phyloP scores from a whole-genome alignment of 37 sponge, comb jelly and placozoan genomes.

The Tethya wilhelma region DNA sequence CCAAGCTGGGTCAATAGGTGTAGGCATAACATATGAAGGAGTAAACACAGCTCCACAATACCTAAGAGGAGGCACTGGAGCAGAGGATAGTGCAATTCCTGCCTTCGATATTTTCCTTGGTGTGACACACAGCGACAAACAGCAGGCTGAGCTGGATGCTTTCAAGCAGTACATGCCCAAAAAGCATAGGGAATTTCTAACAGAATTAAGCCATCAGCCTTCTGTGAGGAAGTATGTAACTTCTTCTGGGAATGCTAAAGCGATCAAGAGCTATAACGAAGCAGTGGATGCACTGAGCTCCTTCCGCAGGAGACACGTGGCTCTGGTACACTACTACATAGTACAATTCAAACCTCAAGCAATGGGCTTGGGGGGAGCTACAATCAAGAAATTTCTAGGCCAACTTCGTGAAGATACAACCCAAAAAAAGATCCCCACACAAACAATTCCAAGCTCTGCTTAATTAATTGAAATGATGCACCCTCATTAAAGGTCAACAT shows the following conservation, averaged over 20 bases:
- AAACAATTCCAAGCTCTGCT: too few species aligned
- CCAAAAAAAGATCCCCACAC: too few species aligned
- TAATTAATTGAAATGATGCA: too few species aligned
- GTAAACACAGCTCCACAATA: constrained; percentile 38
- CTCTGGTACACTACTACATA: too few species aligned
- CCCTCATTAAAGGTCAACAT: too few species aligned
- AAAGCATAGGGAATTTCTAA: constrained; percentile 61
- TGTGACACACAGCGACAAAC: constrained; percentile 25
- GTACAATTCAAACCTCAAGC: too few species aligned
- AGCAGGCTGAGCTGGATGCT: constrained; percentile 16
- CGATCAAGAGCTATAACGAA: constrained; percentile 42
- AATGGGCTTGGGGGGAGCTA: background rate
- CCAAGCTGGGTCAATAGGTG: constrained; percentile 56
- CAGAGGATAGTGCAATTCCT: constrained; percentile 50
- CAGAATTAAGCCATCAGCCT: constrained; percentile 29
- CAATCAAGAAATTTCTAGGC: background rate
- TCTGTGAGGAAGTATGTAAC: constrained; percentile 49
- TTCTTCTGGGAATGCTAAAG: background rate
- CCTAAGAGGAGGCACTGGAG: constrained; percentile 70
- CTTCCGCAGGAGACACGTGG: constrained; percentile 63
- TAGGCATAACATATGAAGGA: constrained; percentile 79
- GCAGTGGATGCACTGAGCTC: constrained; percentile 34
- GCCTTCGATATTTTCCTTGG: constrained; percentile 67
- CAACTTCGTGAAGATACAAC: background rate
- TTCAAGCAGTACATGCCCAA: constrained; percentile 62